Percentiles rank a stretch among this genome's conserved stretches.
These are phyloP conservation scores for rabbit (Oryctolagus cuniculus) DNA, from an alignment of 2,113 vertebrate genomes.

Conservation along the genomic window DNA sequence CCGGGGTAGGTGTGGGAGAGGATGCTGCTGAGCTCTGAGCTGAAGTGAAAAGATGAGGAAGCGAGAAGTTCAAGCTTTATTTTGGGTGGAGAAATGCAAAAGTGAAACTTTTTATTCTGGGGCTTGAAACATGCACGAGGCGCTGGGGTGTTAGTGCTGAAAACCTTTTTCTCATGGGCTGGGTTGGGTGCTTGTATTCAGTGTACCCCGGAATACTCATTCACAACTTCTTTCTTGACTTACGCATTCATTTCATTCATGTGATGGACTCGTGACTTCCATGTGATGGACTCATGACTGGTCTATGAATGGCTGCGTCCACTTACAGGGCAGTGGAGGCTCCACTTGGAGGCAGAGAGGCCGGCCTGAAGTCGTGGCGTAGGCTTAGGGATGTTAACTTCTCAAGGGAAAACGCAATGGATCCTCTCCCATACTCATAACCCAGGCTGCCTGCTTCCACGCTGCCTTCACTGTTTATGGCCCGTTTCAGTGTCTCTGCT, in stretches of 20 bases:
- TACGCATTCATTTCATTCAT: background rate
- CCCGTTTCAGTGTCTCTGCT: background rate
- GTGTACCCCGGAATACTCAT: background rate
- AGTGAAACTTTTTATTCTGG: slow-evolving; percentile 6
- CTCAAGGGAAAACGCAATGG: background rate
- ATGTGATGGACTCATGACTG: background rate
- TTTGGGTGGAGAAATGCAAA: slow-evolving; percentile 60
- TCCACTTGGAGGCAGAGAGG: background rate
- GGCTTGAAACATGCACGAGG: background rate
- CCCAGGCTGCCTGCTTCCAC: background rate
- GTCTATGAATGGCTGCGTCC: background rate
- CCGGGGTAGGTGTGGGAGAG: slow-evolving; percentile 32
- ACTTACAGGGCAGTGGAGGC: background rate
- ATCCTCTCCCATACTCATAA: background rate
- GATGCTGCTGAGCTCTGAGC: slow-evolving; percentile 43
- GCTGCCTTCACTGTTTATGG: background rate
- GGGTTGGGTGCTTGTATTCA: background rate
- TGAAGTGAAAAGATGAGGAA: slow-evolving; percentile 49
- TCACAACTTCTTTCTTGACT: background rate
- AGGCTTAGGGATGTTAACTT: background rate
- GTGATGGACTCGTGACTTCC: background rate
- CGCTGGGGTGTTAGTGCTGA: background rate
- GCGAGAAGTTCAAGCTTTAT: slow-evolving; percentile 62
- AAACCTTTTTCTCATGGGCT: background rate
- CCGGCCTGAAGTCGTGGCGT: background rate